A percentile compares a stretch with the other conserved stretches of the same genome.
phyloP scores from a whole-genome alignment of 2,113 vertebrate species.

The Otus sunia region DNA sequence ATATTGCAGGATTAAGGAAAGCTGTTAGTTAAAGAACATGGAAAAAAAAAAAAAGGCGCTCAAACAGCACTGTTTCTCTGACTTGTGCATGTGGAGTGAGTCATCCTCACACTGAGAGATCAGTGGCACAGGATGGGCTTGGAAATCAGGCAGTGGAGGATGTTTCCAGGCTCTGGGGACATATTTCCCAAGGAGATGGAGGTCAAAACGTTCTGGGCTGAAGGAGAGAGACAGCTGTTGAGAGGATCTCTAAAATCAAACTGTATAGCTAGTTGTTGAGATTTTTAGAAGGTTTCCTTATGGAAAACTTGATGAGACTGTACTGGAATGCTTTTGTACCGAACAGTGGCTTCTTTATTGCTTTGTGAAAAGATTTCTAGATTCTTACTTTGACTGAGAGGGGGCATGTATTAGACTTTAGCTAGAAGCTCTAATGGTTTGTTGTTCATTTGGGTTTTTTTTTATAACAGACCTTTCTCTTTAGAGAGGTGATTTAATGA shows the following conservation, averaged over 20 bases:
- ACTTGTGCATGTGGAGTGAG: not conserved
- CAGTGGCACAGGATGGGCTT: not conserved
- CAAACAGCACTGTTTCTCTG: not conserved
- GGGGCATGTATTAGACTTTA: not conserved
- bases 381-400: not conserved
- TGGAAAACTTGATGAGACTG: not conserved
- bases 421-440: not conserved
- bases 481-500: not conserved
- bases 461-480: not conserved
- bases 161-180: not conserved
- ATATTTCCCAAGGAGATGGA: not conserved
- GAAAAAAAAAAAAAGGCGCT: not conserved
- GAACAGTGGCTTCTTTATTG: not conserved
- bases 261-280: not conserved
- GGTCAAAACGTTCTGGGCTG: not conserved
- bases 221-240: not conserved
- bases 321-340: not conserved
- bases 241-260: not conserved
- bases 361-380: not conserved
- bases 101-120: not conserved
- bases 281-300: not conserved
- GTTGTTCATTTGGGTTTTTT: not conserved
- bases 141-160: not conserved
- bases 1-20: not conserved
- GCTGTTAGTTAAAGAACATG: not conserved